Evolutionary conservation across 2,797 vertebrate genomes (phyloP), one percentile per base, ranked within the genome.

Genomic region (Morus bassanus): DNA sequence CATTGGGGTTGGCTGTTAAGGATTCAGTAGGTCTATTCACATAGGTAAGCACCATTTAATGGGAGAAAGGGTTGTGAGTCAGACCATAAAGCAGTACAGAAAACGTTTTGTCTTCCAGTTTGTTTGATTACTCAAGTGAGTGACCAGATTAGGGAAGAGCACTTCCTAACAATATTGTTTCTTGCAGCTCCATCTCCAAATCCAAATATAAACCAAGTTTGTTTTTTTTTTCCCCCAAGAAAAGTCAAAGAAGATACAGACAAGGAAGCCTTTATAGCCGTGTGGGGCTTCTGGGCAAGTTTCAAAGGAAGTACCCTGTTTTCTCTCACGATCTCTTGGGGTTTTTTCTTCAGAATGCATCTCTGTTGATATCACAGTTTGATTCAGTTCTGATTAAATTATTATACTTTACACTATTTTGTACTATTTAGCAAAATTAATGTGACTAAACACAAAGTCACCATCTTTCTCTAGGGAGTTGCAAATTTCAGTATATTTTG

Each of bases 321-420:
- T 72, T 63, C 14, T 69, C 11, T 50, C 35, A 59, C 0, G 1
- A 5, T 63, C 3, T 23, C 15, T 53, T 61, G 14, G 0, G 5
- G 35, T 13, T 33, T 41, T 6, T 10, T 8, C 7, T 59, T 43
- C 46, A 74, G 37, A 89, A 37, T 45, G 6, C 41, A 37, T 45
- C 48, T 91, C 60, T 77, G 18, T 39, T 74, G n/a, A 74, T 43
- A 53, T 13, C 31, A 22, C 22, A 79, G 21, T 56, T 50, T 80
- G 51, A 73, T 69, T 61, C 27, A 73, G 11, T 72, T 72, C 35
- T 63, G 33, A 16, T 43, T 77, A 51, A 28, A 35, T 45, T 75
- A 74, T 23, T 81, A 43, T 23, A 59, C 13, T 39, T 72, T 17
- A 68, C 19, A 46, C 11, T 72, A 24, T 51, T 53, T 45, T 64